Percentiles rank a stretch among this genome's conserved stretches.
Evolutionary conservation across 1,140 invertebrate genomes (phyloP).

Genomic region (Pomacea maculata): DNA sequence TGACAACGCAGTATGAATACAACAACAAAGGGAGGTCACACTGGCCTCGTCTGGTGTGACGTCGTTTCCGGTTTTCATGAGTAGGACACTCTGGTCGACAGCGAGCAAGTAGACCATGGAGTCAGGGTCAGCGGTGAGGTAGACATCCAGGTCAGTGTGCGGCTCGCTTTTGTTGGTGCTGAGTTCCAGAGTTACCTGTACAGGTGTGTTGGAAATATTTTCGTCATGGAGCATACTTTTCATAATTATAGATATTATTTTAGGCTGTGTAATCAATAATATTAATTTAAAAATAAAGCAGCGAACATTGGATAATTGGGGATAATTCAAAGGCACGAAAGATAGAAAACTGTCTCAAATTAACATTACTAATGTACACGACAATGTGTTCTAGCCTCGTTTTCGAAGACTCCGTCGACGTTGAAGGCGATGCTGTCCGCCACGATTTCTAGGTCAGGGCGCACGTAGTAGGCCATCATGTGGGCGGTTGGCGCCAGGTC

Average conservation of each 20-base stretch:
- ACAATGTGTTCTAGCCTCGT: constrained; percentile 15
- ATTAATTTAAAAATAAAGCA: too few relatives aligned
- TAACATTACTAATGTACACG: too few relatives aligned
- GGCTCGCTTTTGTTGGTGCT: constrained; percentile 71
- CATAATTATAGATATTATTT: too few relatives aligned
- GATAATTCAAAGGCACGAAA: too few relatives aligned
- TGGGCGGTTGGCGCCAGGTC: constrained; percentile 26
- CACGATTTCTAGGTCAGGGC: constrained; percentile 26
- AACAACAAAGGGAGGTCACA: neutral
- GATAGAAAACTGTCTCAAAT: too few relatives aligned
- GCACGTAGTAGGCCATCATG: constrained; percentile 30
- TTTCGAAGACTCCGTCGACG: constrained; percentile 30
- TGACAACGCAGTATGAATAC: neutral
- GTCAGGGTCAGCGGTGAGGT: constrained; percentile 82
- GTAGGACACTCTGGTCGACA: constrained; percentile 86
- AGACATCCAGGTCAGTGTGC: constrained; percentile 78
- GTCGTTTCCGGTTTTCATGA: constrained; percentile 76
- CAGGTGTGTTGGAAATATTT: neutral
- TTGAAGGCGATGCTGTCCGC: constrained; percentile 33
- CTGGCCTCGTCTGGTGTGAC: constrained; percentile 69
- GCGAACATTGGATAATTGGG: too few relatives aligned
- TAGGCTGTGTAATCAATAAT: too few relatives aligned
- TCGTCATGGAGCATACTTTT: too few relatives aligned
- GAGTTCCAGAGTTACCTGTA: constrained; percentile 62
- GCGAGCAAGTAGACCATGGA: constrained; percentile 89